Evolutionary conservation across 23 tunicate species (phyloP).

Genomic region (Trididemnum clinides): DNA sequence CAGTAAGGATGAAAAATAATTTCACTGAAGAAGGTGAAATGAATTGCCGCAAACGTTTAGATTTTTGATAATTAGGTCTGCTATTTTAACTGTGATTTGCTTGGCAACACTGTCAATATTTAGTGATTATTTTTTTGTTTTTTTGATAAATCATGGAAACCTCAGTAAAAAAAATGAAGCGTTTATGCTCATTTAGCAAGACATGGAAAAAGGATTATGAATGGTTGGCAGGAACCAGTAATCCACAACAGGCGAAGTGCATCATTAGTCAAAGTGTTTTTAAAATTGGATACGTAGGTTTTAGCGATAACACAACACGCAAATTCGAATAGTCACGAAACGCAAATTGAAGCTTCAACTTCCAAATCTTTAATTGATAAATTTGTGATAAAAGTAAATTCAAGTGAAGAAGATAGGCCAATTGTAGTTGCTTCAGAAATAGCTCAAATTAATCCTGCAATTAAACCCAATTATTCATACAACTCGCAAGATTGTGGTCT

Average conservation of each 20-base stretch:
- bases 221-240: too few species aligned
- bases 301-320: neutral
- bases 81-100: too few species aligned
- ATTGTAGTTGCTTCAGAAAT: slow-evolving; percentile 7
- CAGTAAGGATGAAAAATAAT: too few species aligned
- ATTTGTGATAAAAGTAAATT: neutral
- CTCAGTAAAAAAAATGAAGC: neutral
- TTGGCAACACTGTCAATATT: too few species aligned
- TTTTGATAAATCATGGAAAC: slow-evolving; percentile 8
- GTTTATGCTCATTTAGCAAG: too few species aligned
- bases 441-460: slow-evolving; percentile 1
- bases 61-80: too few species aligned
- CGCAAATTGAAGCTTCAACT: neutral
- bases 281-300: slow-evolving; percentile 1
- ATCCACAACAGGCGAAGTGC: too few species aligned
- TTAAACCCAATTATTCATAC: neutral
- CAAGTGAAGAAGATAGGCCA: neutral
- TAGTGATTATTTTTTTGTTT: too few species aligned
- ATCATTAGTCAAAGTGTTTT: neutral
- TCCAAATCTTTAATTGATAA: neutral
- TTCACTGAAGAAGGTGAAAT: too few species aligned
- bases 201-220: too few species aligned
- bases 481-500: neutral
- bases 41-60: too few species aligned
- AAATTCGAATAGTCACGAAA: neutral